Conservation (phyloP, 2,888 invertebrate species). For the Andrena bicolor region DNA sequence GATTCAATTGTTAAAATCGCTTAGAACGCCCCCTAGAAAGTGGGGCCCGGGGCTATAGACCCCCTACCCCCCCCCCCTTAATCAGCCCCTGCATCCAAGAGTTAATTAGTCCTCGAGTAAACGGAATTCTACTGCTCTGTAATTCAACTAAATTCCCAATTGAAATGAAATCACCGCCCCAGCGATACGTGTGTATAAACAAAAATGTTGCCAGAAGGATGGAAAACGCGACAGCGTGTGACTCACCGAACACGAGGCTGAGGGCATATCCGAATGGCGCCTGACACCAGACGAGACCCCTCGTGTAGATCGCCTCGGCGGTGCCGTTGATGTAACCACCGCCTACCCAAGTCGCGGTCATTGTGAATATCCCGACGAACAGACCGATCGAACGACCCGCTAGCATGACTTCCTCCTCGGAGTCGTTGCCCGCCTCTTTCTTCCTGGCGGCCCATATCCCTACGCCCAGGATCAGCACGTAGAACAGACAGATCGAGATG, state of each 20-base stretch:
- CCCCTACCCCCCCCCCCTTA: no score
- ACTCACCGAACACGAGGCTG: conserved; percentile 95
- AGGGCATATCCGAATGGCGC: conserved; percentile 99
- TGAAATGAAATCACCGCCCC: no score
- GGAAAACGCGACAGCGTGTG: not conserved
- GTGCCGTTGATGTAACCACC: conserved; percentile 99
- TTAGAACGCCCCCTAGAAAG: no score
- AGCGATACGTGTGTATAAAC: not conserved
- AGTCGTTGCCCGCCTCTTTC: conserved; percentile 94
- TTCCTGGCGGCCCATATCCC: conserved; percentile 99
- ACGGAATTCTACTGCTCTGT: no score
- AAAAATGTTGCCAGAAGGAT: conserved; percentile 72
- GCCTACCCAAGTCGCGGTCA: conserved; percentile 99
- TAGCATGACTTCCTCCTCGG: conserved; percentile 99
- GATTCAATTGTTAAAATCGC: no score
- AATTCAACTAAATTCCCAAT: no score
- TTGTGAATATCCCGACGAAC: conserved; percentile 99
- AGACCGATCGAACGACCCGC: conserved; percentile 98
- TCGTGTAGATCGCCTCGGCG: conserved; percentile 97
- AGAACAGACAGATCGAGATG: conserved; percentile 97
- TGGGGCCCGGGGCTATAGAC: no score
- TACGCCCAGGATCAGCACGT: conserved; percentile 96
- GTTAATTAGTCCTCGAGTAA: no score
- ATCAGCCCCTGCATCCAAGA: no score
- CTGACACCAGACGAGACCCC: conserved; percentile 98